Base-by-base conservation (phyloP, 2,797 vertebrate genomes). In the Scomberomorus guttatus region DNA sequence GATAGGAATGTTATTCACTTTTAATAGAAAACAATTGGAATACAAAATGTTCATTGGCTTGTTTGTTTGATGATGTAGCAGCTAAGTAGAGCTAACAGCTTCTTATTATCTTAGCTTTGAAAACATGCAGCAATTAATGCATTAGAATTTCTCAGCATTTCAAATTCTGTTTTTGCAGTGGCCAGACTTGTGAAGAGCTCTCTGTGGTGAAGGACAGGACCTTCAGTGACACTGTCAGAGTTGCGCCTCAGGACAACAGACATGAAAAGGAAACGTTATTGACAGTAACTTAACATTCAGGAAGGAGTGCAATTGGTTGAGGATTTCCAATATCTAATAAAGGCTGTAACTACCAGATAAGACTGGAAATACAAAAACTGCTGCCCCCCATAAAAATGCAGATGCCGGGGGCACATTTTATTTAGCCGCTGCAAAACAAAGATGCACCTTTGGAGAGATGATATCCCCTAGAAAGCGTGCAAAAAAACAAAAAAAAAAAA, bases 261-360 rank as follows among this genome's bases (percentile, higher is more conserved):
- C 77, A 85, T 57, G 56, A 79, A 75, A 82, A 79, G 57, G 48
- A 77, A 83, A 77, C 8, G 61, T 55, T 84, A 87, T 78, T 85
- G 83, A 87, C 85, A 83, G 81, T 70, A 80, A 70, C 54, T 89
- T 87, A 85, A 83, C 68, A 83, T 85, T 92, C 76, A 74, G 79
- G 61, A 61, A 75, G 75, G 77, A 82, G 48, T 50, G 51, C 67
- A 55, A 74, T 76, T 75, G 50, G 83, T 81, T 62, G 82, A 81
- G 61, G 64, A 74, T 81, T 79, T 86, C 83, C 72, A 83, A 79
- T 88, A 87, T 90, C 89, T 86, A 89, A 89, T 75, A 77, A 85
- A 88, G 85, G 76, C 91, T 92, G 91, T 85, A 84, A 87, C 68
- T 74, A 63, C 32, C 39, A 85, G 92, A 94, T 94, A 93, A 92